Evolutionary conservation across 2,113 vertebrate species (phyloP).

Genomic region (Limnothrissa miodon): DNA sequence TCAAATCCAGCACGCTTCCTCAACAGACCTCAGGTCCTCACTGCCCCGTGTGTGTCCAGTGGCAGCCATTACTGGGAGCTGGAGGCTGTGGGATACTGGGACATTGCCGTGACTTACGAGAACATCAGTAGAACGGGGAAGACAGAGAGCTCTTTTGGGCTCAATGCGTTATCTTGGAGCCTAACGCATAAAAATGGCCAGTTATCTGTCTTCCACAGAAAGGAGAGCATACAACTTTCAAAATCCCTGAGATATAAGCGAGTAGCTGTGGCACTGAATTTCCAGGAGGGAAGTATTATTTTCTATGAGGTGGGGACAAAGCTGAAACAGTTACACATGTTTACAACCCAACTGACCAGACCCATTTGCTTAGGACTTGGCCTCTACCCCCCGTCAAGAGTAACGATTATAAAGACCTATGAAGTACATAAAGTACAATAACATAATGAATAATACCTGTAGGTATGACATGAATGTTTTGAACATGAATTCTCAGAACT

Average conservation of each 20-base stretch:
- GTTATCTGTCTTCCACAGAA: not conserved
- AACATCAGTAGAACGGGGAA: not conserved
- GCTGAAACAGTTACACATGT: slow-evolving; percentile 13
- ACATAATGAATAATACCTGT: no score
- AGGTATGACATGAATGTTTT: no score
- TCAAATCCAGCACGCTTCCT: not conserved
- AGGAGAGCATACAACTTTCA: not conserved
- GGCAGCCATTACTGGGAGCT: slow-evolving; percentile 17
- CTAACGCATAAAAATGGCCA: not conserved
- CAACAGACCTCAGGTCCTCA: not conserved
- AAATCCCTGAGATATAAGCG: not conserved
- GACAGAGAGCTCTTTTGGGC: not conserved
- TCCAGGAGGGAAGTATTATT: not conserved
- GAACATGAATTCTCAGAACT: not conserved
- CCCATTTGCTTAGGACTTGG: not conserved
- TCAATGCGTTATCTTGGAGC: not conserved
- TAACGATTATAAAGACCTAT: not conserved
- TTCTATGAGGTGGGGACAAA: not conserved
- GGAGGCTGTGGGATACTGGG: not conserved
- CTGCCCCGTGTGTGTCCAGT: not conserved
- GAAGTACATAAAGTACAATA: not conserved
- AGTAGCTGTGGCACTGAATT: not conserved
- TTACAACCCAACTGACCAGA: not conserved
- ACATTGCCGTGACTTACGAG: not conserved
- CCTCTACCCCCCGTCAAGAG: not conserved